Base-by-base conservation (phyloP, 2,113 vertebrate species). In the Siphamia tubifer region DNA sequence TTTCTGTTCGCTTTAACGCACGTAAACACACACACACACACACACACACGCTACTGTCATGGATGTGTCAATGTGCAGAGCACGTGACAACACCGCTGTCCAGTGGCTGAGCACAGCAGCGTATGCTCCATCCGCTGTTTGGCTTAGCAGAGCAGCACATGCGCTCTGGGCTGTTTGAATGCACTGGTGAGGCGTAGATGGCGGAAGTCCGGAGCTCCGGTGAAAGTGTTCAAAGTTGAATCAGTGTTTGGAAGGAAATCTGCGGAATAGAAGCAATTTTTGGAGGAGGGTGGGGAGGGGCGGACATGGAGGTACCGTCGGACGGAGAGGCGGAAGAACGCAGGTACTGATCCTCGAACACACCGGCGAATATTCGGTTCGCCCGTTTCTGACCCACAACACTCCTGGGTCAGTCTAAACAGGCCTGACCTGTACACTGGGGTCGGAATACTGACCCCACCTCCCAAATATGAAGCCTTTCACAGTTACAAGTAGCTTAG, bases 311-410 rank as follows among this genome's bases (percentile, higher is more conserved):
- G 72, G 63, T 69, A 2, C 54, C 60, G 20, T 51, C 70, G n/a
- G 89, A 90, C 54, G 74, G 36, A 58, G 87, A 92, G 48, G 77
- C 81, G 16, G 84, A 86, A 44, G 91, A 91, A 45, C 88, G 71
- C 80, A 86, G 88, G 91, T 91, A 79, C 86, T 81, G 70, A 70
- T 63, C 13, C 25, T 48, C 27, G n/a, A 48, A 27, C 24, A 48
- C 15, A 30, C 3, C 13, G n/a, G 3, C 25, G 8, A n/a, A 48
- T 4, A 30, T 24, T 15, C 6, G 24, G 19, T 11, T 15, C 43
- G 9, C 16, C 19, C 21, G 9, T 19, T 5, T 23, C 8, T 10
- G 3, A 17, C 10, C 10, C 16, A 48, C 7, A 1, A 34, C 8
- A 6, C 5, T 39, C 13, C 5, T 6, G n/a, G n/a, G 36, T 16